These are phyloP conservation scores for Philypnodon macrostomus DNA, from an alignment of 2,797 vertebrate species.

Conservation along the genomic window DNA sequence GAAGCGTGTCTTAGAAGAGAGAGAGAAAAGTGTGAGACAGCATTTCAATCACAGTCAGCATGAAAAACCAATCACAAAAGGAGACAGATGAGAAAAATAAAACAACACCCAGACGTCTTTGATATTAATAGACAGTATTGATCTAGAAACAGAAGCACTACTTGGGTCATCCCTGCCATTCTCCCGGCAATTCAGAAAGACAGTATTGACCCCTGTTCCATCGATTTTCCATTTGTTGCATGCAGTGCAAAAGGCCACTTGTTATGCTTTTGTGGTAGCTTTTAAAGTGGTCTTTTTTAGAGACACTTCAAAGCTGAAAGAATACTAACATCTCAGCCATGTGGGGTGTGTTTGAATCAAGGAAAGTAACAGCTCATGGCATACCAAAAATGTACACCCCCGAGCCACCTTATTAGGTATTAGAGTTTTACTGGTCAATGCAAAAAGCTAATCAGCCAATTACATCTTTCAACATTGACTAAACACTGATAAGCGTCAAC, in stretches of 20 bases:
- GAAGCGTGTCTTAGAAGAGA: slow-evolving; percentile 1
- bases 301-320: not conserved
- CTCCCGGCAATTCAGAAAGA: slow-evolving; percentile 27
- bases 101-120: slow-evolving; percentile 27
- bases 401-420: too few species aligned
- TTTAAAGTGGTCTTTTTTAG: slow-evolving; percentile 13
- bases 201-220: slow-evolving; percentile 33
- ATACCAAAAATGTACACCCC: too few species aligned
- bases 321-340: too few species aligned
- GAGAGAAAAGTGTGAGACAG: not conserved
- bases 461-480: too few species aligned
- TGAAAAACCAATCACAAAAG: slow-evolving; percentile 15
- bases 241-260: slow-evolving; percentile 26
- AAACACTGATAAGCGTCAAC: too few species aligned
- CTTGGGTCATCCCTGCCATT: slow-evolving; percentile 18
- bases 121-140: slow-evolving; percentile 51
- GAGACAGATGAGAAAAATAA: slow-evolving; percentile 31
- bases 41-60: slow-evolving; percentile 11
- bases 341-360: too few species aligned
- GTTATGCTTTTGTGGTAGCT: slow-evolving; percentile 19
- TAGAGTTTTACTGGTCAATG: too few species aligned
- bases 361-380: too few species aligned
- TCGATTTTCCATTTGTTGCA: slow-evolving; percentile 57
- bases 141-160: slow-evolving; percentile 24
- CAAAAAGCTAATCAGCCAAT: too few species aligned